Base-by-base conservation (phyloP, 2,113 vertebrate species). In the Neomonachus schauinslandi region DNA sequence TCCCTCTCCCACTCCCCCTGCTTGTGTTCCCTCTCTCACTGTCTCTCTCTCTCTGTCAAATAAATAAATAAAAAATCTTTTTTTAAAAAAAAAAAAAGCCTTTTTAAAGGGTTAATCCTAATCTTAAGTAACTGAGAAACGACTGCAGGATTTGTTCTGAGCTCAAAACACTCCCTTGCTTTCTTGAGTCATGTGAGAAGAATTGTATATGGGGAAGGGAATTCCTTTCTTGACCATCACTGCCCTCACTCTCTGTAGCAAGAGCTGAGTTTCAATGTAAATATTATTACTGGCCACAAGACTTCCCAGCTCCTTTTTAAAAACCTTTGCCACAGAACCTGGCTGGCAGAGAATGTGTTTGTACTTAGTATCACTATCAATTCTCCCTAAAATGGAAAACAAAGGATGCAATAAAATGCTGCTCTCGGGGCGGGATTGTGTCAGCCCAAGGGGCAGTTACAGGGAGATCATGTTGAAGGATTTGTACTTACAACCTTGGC, bases 251-350 rank as follows among this genome's bases (percentile, higher is more conserved):
- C 59, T 83, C 51, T 97, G 91, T 91, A 95, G 72, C 77, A 63
- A 90, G 71, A 93, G 79, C 92, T 77, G 82, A 79, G 63, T 96
- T 97, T 87, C 94, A 96, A 77, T 61, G 19, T 92, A 97, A 98
- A 98, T 96, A 96, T 97, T 97, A 96, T 94, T 97, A 36, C 94
- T 97, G 92, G 96, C 86, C 81, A 36, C 63, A 63, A 81, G 89
- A 84, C 51, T 88, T 33, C 39, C 4, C 63, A 88, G 46, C 46
- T 94, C 65, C 67, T 95, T 93, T 91, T 76, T 5, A 94, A 55
- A 96, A 94, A 61, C 55, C 55, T 42, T 69, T 16, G 9, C 72
- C 67, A 51, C 57, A 94, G 89, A 86, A 55, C 82, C 57, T 63
- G 81, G 80, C 81, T 94, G 96, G 82, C 89, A 94, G 76, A 89